A percentile compares a stretch with the other conserved stretches of the same genome.
Conservation (phyloP, 2,113 vertebrate genomes). For the Poecilia latipinna region DNA sequence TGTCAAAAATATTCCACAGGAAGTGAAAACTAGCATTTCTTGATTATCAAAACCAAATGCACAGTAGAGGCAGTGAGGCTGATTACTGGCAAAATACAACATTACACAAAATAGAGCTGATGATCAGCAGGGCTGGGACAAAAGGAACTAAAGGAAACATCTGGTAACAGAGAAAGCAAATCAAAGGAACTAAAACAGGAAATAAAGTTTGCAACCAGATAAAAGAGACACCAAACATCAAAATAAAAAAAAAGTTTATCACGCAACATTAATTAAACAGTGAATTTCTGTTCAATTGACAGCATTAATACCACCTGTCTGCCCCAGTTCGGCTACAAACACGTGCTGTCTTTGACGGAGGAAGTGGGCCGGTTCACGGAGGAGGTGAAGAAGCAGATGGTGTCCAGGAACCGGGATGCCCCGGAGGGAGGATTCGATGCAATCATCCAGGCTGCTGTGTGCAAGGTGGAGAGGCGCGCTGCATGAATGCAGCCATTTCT, state of each 20-base stretch:
- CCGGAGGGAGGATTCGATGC: constrained; percentile 97
- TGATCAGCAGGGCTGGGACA: background rate
- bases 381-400: constrained; percentile 92
- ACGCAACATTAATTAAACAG: background rate
- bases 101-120: background rate
- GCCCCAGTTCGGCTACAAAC: constrained; percentile 96
- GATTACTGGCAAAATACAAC: background rate
- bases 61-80: background rate
- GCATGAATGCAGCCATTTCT: background rate
- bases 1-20: too few relatives aligned
- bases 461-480: constrained; percentile 79
- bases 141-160: constrained; percentile 1
- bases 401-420: constrained; percentile 93
- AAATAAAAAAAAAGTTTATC: background rate
- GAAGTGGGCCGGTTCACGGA: constrained; percentile 93
- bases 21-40: too few relatives aligned
- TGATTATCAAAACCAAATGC: too few relatives aligned
- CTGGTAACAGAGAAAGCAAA: background rate
- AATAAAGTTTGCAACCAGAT: background rate
- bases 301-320: constrained; percentile 85
- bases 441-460: constrained; percentile 96
- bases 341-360: constrained; percentile 91
- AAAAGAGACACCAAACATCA: background rate
- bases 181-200: background rate
- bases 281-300: constrained; percentile 38